Evolutionary conservation across 2,888 invertebrate genomes (phyloP), one percentile per base, ranked within the genome.

Genomic region (Drosophila colorata): DNA sequence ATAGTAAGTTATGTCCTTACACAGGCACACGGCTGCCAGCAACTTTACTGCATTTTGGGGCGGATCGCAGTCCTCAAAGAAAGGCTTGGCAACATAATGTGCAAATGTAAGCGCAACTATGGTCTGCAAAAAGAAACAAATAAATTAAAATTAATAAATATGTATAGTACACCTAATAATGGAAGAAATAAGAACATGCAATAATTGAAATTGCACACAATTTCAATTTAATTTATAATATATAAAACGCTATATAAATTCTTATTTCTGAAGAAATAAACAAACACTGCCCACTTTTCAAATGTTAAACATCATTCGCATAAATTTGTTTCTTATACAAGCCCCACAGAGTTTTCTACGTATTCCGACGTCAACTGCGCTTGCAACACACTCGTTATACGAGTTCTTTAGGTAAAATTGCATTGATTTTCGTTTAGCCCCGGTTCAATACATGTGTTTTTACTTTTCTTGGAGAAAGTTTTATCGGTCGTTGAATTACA

Each of bases 31-130:
- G 43, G 96, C 97, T 6, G 98, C 98, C 59, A 98, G 92, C 4
- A 98, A 93, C 86, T 96, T 94, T 0, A 97, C 95, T 0, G 97
- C 95, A 74, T 94, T 92, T 70, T 95, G 94, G 0, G 98, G 98
- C 25, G 96, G 95, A 14, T 94, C 93, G 88, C 96, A 96, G 70
- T 95, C 95, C 40, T 95, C 94, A 91, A 96, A 97, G 91, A 98
- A 95, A 5, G 98, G 97, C 89, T 97, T 96, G 47, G 96, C 95
- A 4, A 97, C 95, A 91, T 98, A 98, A 83, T 97, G 95, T 31
- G 98, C 97, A 91, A 98, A 98, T 8, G 98, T 98, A 47, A 98
- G 93, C 0, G 98, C 98, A 55, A 97, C 96, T 70, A 98, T 97
- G 7, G 98, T 97, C 92, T 96, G 94, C 18, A 63, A 46, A 48